Conservation (phyloP, 2,797 vertebrate genomes). For the Schizopygopsis pylzovi region DNA sequence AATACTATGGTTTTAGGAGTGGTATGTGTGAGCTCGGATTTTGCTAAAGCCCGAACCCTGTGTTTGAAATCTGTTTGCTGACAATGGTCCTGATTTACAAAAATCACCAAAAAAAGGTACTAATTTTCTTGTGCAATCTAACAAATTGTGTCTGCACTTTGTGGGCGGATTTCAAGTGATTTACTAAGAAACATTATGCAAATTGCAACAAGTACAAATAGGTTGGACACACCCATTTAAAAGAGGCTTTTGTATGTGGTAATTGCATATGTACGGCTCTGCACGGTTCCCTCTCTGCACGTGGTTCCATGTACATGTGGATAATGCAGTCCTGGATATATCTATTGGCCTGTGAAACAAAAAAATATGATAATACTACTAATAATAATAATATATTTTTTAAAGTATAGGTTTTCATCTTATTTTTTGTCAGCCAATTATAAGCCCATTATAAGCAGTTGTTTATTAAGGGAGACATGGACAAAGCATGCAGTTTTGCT, state of each 20-base stretch:
- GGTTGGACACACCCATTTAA: not conserved
- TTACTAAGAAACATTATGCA: constrained; percentile 16
- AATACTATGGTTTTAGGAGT: constrained; percentile 2
- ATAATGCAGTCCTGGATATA: not conserved
- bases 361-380: too few relatives aligned
- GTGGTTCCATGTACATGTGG: not conserved
- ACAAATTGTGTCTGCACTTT: constrained; percentile 9
- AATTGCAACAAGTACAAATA: constrained; percentile 19
- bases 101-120: not conserved
- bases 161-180: constrained; percentile 4
- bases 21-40: not conserved
- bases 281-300: not conserved
- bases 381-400: not conserved
- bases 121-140: constrained; percentile 8
- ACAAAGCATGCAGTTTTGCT: not conserved
- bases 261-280: not conserved
- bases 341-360: not conserved
- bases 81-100: constrained; percentile 5
- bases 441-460: not conserved
- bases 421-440: not conserved
- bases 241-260: constrained; percentile 8
- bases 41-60: not conserved
- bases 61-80: constrained; percentile 12
- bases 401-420: not conserved
- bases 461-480: not conserved